Conservation (phyloP, 2,888 invertebrate species). For the Rotaria sp. region DNA sequence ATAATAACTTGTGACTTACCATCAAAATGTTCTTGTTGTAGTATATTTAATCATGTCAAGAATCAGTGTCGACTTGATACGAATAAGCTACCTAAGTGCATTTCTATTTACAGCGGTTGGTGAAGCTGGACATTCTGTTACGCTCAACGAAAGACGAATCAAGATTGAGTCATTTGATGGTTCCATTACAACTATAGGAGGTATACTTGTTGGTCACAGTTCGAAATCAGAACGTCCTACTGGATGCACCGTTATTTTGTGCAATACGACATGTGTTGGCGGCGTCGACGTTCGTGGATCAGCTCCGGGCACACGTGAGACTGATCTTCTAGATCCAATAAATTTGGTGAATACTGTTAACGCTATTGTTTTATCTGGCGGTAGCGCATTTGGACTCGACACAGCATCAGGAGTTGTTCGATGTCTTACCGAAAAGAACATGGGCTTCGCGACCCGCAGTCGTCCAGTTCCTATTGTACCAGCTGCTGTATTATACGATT, state of each 20-base stretch:
- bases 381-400: not conserved
- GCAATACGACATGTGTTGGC: not conserved
- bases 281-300: conserved; percentile 10
- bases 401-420: not conserved
- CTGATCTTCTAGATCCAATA: not conserved
- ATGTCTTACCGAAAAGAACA: not conserved
- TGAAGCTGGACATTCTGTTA: too few species aligned
- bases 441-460: not conserved
- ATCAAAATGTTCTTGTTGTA: too few species aligned
- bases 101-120: too few species aligned
- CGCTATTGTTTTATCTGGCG: not conserved
- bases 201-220: conserved; percentile 5
- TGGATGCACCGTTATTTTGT: not conserved
- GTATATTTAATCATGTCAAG: too few species aligned
- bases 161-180: not conserved
- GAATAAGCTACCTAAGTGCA: too few species aligned
- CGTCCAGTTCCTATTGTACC: not conserved
- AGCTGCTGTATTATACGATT: not conserved
- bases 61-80: too few species aligned
- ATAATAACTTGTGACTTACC: too few species aligned
- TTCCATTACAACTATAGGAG: not conserved
- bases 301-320: not conserved
- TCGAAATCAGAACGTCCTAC: not conserved
- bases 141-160: too few species aligned
- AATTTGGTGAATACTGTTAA: not conserved